Percentiles rank a stretch among this genome's conserved stretches.
These are phyloP conservation scores for Bubo blakistoni DNA, from an alignment of 2,113 vertebrate species.

Conservation along the genomic window DNA sequence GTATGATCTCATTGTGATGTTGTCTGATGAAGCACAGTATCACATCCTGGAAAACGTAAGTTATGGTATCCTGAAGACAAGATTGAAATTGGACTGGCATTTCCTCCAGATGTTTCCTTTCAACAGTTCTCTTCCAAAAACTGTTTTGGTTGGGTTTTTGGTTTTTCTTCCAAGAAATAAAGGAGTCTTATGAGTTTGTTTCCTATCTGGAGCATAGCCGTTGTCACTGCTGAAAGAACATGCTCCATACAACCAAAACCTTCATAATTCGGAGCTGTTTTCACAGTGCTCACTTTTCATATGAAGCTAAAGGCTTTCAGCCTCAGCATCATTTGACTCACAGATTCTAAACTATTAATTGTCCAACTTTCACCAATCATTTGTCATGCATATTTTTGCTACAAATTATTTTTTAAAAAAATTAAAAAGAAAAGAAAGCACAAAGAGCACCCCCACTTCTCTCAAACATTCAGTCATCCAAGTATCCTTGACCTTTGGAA, in stretches of 20 bases:
- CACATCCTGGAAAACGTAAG: constrained; percentile 24
- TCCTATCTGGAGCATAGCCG: neutral
- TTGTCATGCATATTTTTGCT: neutral
- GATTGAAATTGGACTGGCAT: constrained; percentile 43
- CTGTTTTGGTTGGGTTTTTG: neutral
- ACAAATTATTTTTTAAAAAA: neutral
- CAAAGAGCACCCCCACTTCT: neutral
- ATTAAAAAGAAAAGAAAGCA: neutral
- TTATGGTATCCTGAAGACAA: constrained; percentile 30
- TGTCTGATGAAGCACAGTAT: constrained; percentile 30
- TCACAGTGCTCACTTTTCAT: neutral
- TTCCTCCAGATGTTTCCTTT: constrained; percentile 62
- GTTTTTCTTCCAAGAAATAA: neutral
- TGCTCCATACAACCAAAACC: neutral
- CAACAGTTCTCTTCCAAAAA: constrained; percentile 22
- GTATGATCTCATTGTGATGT: constrained; percentile 35
- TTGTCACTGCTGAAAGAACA: neutral
- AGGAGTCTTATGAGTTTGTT: neutral
- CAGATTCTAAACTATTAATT: neutral
- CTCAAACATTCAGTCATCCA: neutral
- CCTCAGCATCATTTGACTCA: neutral
- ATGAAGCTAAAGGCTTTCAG: neutral
- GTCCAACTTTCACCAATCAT: neutral
- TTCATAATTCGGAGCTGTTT: neutral
- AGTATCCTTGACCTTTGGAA: neutral